Percentiles rank a stretch among this genome's conserved stretches.
Conservation (phyloP, 2,888 invertebrate species). For the Trilocha varians region DNA sequence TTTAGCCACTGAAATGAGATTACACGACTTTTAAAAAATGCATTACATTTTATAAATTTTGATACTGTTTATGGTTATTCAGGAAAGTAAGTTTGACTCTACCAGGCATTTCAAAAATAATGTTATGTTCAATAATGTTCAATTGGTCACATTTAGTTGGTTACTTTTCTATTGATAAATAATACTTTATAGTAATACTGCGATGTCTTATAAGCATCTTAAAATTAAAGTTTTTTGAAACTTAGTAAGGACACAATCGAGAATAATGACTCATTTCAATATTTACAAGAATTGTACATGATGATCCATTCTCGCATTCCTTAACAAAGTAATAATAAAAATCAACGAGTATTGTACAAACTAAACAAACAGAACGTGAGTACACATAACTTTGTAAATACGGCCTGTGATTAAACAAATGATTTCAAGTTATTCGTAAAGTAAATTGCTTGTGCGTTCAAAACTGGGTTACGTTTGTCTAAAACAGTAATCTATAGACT, state of each 20-base stretch:
- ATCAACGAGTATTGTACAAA: conserved; percentile 15
- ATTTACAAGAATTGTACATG: conserved; percentile 43
- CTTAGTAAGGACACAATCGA: too few relatives aligned
- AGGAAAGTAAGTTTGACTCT: too few relatives aligned
- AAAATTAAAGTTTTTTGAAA: too few relatives aligned
- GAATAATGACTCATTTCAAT: conserved; percentile 24
- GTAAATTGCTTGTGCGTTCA: conserved; percentile 23
- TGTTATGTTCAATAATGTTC: too few relatives aligned
- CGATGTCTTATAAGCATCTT: too few relatives aligned
- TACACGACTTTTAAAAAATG: too few relatives aligned
- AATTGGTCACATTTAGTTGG: too few relatives aligned
- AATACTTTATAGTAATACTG: too few relatives aligned
- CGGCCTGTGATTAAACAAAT: conserved; percentile 28
- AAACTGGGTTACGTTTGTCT: conserved; percentile 24
- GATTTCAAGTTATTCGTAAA: conserved; percentile 22
- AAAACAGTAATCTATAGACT: not conserved
- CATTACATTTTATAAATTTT: too few relatives aligned
- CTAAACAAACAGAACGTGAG: conserved; percentile 17
- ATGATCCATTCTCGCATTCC: conserved; percentile 36
- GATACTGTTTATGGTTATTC: too few relatives aligned
- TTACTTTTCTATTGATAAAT: too few relatives aligned
- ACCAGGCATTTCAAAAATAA: too few relatives aligned
- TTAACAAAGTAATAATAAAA: conserved; percentile 35
- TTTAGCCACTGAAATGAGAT: not conserved
- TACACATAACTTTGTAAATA: conserved; percentile 18